These are phyloP conservation scores for Drosophila auraria DNA, from an alignment of 1,140 invertebrate genomes.

Conservation along the genomic window DNA sequence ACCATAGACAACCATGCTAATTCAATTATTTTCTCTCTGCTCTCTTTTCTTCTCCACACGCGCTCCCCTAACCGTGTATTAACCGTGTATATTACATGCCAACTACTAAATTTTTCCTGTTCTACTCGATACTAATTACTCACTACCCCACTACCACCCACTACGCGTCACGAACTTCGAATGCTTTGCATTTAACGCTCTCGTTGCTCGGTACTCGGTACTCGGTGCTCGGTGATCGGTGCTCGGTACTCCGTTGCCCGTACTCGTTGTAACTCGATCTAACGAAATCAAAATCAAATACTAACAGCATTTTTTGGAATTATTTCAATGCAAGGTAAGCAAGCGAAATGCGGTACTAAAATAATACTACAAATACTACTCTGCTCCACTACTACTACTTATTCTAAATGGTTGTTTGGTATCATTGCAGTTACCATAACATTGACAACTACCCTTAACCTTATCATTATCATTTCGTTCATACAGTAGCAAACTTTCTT, in stretches of 20 bases:
- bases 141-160: slow-evolving; percentile 24
- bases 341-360: slow-evolving; percentile 78
- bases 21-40: slow-evolving; percentile 85
- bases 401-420: slow-evolving; percentile 86
- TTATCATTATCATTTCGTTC: slow-evolving; percentile 71
- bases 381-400: slow-evolving; percentile 70
- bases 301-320: slow-evolving; percentile 98
- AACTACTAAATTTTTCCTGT: slow-evolving; percentile 66
- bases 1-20: slow-evolving; percentile 78
- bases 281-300: slow-evolving; percentile 70
- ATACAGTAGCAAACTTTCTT: slow-evolving; percentile 67
- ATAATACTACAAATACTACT: slow-evolving; percentile 68
- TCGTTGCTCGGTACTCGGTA: slow-evolving; percentile 35
- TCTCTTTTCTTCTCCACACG: slow-evolving; percentile 84
- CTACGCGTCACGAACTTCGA: slow-evolving; percentile 57
- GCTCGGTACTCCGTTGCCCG: slow-evolving; percentile 57
- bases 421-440: slow-evolving; percentile 4
- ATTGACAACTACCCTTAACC: slow-evolving; percentile 70
- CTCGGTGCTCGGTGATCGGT: slow-evolving; percentile 51
- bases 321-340: slow-evolving; percentile 99
- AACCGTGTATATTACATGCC: slow-evolving; percentile 47
- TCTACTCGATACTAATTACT: slow-evolving; percentile 65
- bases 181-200: slow-evolving; percentile 66
- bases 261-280: slow-evolving; percentile 40
- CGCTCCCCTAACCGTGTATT: slow-evolving; percentile 63